phyloP scores from a whole-genome alignment of 2,797 vertebrate genomes.

The Crocidura indochinensis region DNA sequence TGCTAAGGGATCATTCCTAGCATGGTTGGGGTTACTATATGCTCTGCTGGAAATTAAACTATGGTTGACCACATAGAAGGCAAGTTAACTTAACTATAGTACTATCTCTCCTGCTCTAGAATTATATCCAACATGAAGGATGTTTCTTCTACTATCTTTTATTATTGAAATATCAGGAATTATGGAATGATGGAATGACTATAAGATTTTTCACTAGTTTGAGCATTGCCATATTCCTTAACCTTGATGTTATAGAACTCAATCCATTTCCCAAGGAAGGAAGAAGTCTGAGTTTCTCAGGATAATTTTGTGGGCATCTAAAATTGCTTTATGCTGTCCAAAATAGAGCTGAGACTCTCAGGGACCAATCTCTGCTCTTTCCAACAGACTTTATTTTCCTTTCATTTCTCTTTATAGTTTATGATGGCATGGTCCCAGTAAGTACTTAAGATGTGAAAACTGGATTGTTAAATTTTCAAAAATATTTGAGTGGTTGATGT shows the following conservation, averaged over 20 bases:
- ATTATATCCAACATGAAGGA: not conserved
- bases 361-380: not conserved
- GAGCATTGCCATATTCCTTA: not conserved
- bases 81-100: too few relatives aligned
- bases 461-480: conserved; percentile 29
- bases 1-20: too few relatives aligned
- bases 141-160: not conserved
- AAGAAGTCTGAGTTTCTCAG: not conserved
- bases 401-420: not conserved
- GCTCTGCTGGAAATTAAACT: too few relatives aligned
- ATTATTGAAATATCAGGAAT: conserved; percentile 35
- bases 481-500: conserved; percentile 20
- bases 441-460: not conserved
- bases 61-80: too few relatives aligned
- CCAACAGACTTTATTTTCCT: not conserved
- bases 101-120: too few relatives aligned
- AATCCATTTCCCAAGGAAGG: not conserved
- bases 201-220: not conserved
- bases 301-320: not conserved
- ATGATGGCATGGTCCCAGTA: not conserved
- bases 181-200: not conserved
- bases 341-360: not conserved
- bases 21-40: too few relatives aligned
- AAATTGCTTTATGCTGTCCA: not conserved
- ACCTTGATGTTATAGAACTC: not conserved